Evolutionary conservation across 2,888 invertebrate species (phyloP), one percentile per base, ranked within the genome.

Genomic region (Ashinkailepas kermadecensis): DNA sequence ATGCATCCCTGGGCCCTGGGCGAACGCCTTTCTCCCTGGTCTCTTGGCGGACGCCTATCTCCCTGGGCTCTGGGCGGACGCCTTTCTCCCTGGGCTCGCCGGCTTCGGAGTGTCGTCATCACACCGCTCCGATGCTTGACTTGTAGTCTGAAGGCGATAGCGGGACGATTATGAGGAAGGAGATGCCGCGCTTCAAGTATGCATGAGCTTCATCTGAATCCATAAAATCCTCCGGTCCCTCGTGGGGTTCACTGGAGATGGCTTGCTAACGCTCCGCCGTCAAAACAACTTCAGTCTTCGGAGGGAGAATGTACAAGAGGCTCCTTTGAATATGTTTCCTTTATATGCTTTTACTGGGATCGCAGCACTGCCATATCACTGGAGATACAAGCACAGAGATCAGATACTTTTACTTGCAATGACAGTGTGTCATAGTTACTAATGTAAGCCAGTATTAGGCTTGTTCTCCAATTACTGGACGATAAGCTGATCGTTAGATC

Each of bases 151-250:
- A 25, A 39, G 10, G n/a, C 23, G 67, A 25, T 25, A 25, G 67
- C 12, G 25, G 12, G n/a, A 13, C 25, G n/a, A 9, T 12, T 25
- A 13, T 67, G 67, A 67, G 13, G 67, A 8, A 6, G 25, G n/a
- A 8, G 67, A 67, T 10, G 25, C 67, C 11, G 25, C 67, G 25
- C 25, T 13, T 67, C 67, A 67, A 67, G 25, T 67, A 67, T 67
- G 67, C 67, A 67, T 67, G 67, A 67, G 67, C 6, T n/a, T 25
- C 67, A 67, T 67, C 67, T n/a, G 67, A 67, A 25, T 67, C 25
- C 67, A 67, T 67, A 67, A 67, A 67, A 67, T 25, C 25, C 25
- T n/a, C 25, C 3, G 2, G 67, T 67, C 67, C n/a, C 67, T 67
- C 13, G 65, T 13, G 25, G n/a, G 67, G 12, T 13, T n/a, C 25